Base-by-base conservation (phyloP, 2,113 vertebrate species). In the Sebastes schlegelii region DNA sequence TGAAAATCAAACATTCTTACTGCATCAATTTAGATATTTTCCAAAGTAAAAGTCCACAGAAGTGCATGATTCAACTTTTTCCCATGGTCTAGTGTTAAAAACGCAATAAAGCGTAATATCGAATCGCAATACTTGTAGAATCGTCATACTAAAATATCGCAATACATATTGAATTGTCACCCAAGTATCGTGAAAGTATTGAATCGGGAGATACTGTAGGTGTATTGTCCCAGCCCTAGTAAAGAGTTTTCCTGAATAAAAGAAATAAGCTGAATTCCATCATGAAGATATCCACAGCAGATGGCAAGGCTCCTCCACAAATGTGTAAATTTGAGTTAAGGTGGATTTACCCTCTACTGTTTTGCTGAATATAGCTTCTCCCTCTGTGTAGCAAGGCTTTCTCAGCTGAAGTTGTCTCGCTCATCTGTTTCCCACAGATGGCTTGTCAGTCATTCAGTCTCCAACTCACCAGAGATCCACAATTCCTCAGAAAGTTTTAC, bases 351-450 rank as follows among this genome's bases (percentile, higher is more conserved):
- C 57, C 52, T 68, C 45, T 19, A 34, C 62, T 77, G 66, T 80
- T 85, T 69, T 70, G 1, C 87, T 76, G 80, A 83, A 74, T 86
- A 72, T 73, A 85, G 82, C 84, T 40, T 68, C 68, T 80, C 73
- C 62, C 64, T 88, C 67, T 77, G 69, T 80, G 83, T 57, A 40
- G 61, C 26, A 66, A 76, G 70, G 57, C 74, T 87, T 79, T 74
- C 69, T 84, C 64, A 55, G 80, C 75, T 84, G 70, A 74, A 52
- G 72, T 70, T 62, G 68, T 66, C 77, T 52, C 9, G 67, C 80
- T 92, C 89, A 69, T 89, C 84, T 86, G 76, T 91, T 88, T 89
- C 64, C 71, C 90, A 72, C 90, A 88, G 88, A 93, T 89, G 85
- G 87, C 89, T 82, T 89, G 84, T 90, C 90, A 85, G 52, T 91